phyloP scores from a whole-genome alignment of 2,113 vertebrate genomes.

The Cynoglossus semilaevis region DNA sequence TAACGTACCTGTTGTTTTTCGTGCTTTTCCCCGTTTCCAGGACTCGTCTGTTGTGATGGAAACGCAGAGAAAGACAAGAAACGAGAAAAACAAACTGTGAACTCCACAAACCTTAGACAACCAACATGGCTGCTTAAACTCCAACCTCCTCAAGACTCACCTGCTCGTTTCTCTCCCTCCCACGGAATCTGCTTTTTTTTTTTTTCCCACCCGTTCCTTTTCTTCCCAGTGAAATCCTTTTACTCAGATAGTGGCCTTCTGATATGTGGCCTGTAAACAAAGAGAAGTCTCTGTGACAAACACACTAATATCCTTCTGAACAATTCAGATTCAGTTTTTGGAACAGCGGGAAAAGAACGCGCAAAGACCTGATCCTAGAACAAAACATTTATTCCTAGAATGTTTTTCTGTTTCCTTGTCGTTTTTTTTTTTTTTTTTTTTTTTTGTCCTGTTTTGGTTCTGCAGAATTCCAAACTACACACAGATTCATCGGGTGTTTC shows the following conservation, averaged over 20 bases:
- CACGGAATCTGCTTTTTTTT: conserved; percentile 59
- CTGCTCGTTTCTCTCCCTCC: conserved; percentile 44
- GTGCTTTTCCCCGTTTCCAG: conserved; percentile 76
- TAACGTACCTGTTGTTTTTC: conserved; percentile 53
- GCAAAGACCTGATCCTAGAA: conserved; percentile 68
- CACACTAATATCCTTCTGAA: conserved; percentile 61
- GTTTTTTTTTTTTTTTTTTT: conserved; percentile 5
- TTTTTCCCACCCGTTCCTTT: conserved; percentile 38
- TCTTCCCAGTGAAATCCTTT: conserved; percentile 53
- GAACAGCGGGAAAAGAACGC: conserved; percentile 54
- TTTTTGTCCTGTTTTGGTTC: conserved; percentile 45
- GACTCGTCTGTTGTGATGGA: conserved; percentile 70
- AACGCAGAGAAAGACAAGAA: conserved; percentile 35
- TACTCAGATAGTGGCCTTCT: conserved; percentile 77
- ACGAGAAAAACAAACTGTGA: conserved; percentile 79
- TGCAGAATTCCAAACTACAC: conserved; percentile 75
- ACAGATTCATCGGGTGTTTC: conserved; percentile 69
- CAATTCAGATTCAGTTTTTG: conserved; percentile 57
- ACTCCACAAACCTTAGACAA: conserved; percentile 75
- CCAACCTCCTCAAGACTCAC: conserved; percentile 39
- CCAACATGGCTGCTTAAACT: conserved; percentile 73
- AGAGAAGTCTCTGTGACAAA: conserved; percentile 63
- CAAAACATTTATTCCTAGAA: conserved; percentile 68
- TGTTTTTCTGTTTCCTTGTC: conserved; percentile 9
- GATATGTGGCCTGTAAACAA: conserved; percentile 74